These are phyloP conservation scores for Drosophila hawaiiensis DNA, from an alignment of 2,888 invertebrate species.

Conservation along the genomic window DNA sequence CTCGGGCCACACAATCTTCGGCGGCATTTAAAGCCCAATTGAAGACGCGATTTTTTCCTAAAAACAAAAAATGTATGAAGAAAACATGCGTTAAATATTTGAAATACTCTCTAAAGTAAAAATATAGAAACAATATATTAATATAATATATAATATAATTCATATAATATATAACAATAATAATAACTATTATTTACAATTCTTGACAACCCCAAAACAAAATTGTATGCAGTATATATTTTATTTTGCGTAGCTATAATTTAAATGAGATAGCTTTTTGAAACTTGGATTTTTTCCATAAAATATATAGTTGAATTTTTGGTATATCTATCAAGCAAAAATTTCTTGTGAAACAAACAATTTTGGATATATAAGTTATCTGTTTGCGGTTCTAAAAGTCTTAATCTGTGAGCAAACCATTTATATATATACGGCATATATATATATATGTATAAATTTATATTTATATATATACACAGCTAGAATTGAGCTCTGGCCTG, in stretches of 20 bases:
- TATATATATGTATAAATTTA: background rate
- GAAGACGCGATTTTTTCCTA: constrained; percentile 88
- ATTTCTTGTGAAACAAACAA: background rate
- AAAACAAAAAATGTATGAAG: background rate
- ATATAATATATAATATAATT: background rate
- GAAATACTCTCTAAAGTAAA: background rate
- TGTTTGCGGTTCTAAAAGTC: constrained; percentile 1
- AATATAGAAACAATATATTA: background rate
- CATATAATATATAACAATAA: background rate
- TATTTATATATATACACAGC: background rate
- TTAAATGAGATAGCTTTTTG: background rate
- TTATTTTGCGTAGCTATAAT: background rate
- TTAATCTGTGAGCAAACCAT: background rate
- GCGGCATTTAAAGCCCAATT: constrained; percentile 90
- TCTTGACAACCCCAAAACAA: background rate
- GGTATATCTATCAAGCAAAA: background rate
- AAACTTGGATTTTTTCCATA: background rate
- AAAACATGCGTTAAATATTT: background rate
- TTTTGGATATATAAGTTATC: background rate
- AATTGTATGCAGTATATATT: background rate
- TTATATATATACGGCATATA: background rate
- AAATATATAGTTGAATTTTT: background rate
- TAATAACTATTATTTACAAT: background rate
- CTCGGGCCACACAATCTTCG: constrained; percentile 88
- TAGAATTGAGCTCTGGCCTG: constrained; percentile 32